Evolutionary conservation across 2,797 vertebrate species (phyloP).

Genomic region (Nannoperca obscura): DNA sequence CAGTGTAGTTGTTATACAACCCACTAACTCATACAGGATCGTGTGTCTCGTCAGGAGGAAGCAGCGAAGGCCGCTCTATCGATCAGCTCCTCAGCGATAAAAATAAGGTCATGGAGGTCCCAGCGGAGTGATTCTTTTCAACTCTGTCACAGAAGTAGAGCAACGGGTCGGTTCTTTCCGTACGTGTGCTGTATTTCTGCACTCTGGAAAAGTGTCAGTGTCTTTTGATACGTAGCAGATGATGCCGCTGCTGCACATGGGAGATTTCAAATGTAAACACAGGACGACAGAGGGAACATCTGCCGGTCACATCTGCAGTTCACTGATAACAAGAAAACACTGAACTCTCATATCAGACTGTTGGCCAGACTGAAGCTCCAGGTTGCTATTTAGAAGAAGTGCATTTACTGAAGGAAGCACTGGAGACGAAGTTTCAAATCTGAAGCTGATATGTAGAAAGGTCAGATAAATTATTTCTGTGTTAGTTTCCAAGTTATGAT

Average conservation of each 20-base stretch:
- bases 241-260: slow-evolving; percentile 53
- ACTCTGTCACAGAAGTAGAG: slow-evolving; percentile 50
- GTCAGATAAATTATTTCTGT: not conserved
- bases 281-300: slow-evolving; percentile 28
- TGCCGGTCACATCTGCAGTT: slow-evolving; percentile 38
- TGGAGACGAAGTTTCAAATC: not conserved
- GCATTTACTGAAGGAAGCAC: not conserved
- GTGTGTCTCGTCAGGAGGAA: slow-evolving; percentile 34
- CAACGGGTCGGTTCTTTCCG: slow-evolving; percentile 35
- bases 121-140: slow-evolving; percentile 42
- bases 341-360: not conserved
- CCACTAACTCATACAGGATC: not conserved
- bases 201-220: slow-evolving; percentile 42
- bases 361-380: not conserved
- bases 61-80: slow-evolving; percentile 18
- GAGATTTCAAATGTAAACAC: slow-evolving; percentile 43
- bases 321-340: not conserved
- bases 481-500: not conserved
- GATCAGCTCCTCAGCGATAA: slow-evolving; percentile 48
- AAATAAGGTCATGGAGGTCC: slow-evolving; percentile 28
- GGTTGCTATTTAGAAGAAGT: too few species aligned
- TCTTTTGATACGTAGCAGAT: slow-evolving; percentile 56
- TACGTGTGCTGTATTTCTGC: slow-evolving; percentile 4
- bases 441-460: not conserved
- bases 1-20: slow-evolving; percentile 40